phyloP scores from a whole-genome alignment of 2,797 vertebrate genomes.

The Ataeniobius toweri region DNA sequence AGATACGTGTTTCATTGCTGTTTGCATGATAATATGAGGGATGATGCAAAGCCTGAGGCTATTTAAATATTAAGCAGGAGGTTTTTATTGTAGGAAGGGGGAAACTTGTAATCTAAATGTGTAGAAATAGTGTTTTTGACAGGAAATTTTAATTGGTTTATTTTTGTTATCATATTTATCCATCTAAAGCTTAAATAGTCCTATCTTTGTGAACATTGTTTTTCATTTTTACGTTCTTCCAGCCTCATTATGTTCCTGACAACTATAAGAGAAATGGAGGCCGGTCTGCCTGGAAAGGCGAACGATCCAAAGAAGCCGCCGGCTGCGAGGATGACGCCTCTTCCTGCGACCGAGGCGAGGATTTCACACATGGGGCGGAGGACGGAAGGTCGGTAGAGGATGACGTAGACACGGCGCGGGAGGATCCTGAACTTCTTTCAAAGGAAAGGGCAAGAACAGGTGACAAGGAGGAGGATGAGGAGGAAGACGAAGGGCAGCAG shows the following conservation, averaged over 20 bases:
- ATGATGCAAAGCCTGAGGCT: background rate
- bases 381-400: slow-evolving; percentile 61
- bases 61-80: background rate
- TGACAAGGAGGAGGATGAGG: slow-evolving; percentile 59
- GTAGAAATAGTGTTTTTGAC: background rate
- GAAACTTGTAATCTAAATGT: background rate
- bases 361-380: slow-evolving; percentile 74
- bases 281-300: slow-evolving; percentile 95
- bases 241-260: slow-evolving; percentile 99
- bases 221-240: slow-evolving; percentile 32
- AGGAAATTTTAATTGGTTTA: background rate
- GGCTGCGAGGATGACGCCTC: slow-evolving; percentile 85
- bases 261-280: slow-evolving; percentile 98
- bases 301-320: slow-evolving; percentile 84
- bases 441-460: slow-evolving; percentile 76
- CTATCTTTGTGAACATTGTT: background rate
- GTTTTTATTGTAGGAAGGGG: background rate
- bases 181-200: background rate
- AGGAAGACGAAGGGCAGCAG: slow-evolving; percentile 63
- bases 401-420: slow-evolving; percentile 56
- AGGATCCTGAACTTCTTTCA: slow-evolving; percentile 53
- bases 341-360: slow-evolving; percentile 77
- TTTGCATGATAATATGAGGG: background rate
- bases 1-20: background rate
- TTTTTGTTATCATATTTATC: background rate